Percentiles rank a stretch among this genome's conserved stretches.
Evolutionary conservation across 2,797 vertebrate genomes (phyloP).

Genomic region (Lacerta viridis): DNA sequence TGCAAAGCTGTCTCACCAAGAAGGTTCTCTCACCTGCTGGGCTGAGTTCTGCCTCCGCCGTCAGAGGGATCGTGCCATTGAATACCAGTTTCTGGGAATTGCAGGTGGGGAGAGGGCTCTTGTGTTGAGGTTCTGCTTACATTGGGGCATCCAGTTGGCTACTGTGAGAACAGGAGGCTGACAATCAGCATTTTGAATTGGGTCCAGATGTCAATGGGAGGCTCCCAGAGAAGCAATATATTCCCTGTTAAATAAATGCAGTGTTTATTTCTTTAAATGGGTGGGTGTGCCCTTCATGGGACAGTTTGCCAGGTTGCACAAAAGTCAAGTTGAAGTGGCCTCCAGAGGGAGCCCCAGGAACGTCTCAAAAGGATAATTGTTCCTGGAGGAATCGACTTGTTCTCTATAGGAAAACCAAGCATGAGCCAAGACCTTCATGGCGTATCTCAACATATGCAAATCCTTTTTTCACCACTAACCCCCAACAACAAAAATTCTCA

Average conservation of each 20-base stretch:
- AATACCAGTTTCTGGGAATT: too few species aligned
- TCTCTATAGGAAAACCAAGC: background rate
- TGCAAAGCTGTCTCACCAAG: background rate
- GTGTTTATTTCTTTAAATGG: background rate
- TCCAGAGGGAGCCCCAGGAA: slow-evolving; percentile 68
- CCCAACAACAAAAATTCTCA: background rate
- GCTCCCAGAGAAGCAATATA: background rate
- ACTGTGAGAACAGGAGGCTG: too few species aligned
- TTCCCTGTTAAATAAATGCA: background rate
- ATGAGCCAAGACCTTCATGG: background rate
- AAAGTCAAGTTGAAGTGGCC: slow-evolving; percentile 41
- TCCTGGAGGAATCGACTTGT: background rate
- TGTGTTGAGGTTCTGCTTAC: too few species aligned
- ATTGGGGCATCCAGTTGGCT: too few species aligned
- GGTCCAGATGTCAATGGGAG: background rate
- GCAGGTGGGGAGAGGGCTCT: too few species aligned
- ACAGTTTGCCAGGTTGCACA: background rate
- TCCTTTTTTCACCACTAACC: background rate
- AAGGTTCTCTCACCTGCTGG: background rate
- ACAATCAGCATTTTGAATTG: background rate
- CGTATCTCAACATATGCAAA: background rate
- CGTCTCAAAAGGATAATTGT: background rate
- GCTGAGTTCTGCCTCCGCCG: background rate
- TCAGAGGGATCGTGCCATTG: too few species aligned
- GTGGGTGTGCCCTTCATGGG: background rate